Evolutionary conservation across 2,888 invertebrate species (phyloP), one percentile per base, ranked within the genome.

Genomic region (Dicycla oo): DNA sequence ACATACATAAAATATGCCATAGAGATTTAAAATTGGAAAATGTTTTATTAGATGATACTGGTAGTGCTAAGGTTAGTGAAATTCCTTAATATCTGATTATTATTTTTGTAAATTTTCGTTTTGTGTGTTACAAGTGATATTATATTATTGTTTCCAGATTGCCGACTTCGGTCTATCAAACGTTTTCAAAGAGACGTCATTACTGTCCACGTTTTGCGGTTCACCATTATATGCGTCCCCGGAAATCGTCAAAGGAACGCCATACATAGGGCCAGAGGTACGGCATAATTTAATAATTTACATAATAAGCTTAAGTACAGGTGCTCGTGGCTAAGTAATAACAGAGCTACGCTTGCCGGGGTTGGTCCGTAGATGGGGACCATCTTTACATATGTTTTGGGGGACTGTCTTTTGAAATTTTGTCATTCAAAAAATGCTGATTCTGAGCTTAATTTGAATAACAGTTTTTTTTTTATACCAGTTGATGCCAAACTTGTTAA

Each of bases 91-190:
- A 40, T 23, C 1, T n/a, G 0, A 57, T 57, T 1, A 13, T 10
- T 58, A 34, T 34, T 34, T 34, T 34, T 4, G 34, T 3, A 8
- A 23, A 40, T 58, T 23, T 58, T n/a, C 10, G 5, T 2, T 56
- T 11, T 20, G 26, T 20, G 3, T 38, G 7, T 6, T 74, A 45
- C 3, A 62, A 49, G 23, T 63, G 0, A n/a, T 49, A n/a, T 57
- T 38, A 49, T 49, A n/a, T 53, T 20, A 47, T 51, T 64, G 23
- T 56, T 94, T 91, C 61, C 92, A 99, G 98, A 99, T 99, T 93
- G 99, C 99, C 20, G 99, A 99, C 96, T 99, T 99, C 94, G 99
- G 99, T 75, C 96, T 99, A 73, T 99, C 99, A 69, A 99, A 99
- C 94, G 99, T 99, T 79, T 99, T 98, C 94, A 98, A 98, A 93